Evolutionary conservation across 2,888 invertebrate genomes (phyloP).

Genomic region (Callimorpha dominula): DNA sequence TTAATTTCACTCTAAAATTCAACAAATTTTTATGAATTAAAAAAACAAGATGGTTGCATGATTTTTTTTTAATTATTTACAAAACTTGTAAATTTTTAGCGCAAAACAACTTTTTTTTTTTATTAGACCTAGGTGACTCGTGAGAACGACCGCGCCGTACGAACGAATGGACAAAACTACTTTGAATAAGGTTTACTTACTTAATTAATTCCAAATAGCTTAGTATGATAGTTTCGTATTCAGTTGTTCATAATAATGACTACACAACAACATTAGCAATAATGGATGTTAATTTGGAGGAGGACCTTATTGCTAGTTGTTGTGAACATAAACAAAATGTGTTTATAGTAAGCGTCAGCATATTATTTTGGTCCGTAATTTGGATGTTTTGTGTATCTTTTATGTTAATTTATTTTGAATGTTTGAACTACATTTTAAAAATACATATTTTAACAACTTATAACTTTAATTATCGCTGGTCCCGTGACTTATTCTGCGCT

Average conservation of each 20-base stretch:
- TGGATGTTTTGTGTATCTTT: neutral
- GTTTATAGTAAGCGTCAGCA: neutral
- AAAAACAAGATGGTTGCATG: neutral
- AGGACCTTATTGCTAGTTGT: slow-evolving; percentile 3
- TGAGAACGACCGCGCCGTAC: neutral
- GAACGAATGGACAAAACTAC: neutral
- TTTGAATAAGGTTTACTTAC: slow-evolving; percentile 1
- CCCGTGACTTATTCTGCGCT: too few relatives aligned
- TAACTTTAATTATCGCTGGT: neutral
- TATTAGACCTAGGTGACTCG: neutral
- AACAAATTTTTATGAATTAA: neutral
- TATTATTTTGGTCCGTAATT: neutral
- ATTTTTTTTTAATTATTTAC: neutral
- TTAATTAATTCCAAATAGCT: slow-evolving; percentile 4
- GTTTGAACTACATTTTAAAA: neutral
- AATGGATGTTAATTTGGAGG: slow-evolving; percentile 1
- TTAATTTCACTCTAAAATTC: neutral
- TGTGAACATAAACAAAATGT: neutral
- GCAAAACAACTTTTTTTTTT: neutral
- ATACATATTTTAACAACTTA: neutral
- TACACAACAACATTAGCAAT: neutral
- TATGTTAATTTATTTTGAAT: too few relatives aligned
- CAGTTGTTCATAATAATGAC: slow-evolving; percentile 5
- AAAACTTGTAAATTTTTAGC: neutral
- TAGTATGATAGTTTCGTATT: neutral